phyloP scores from a whole-genome alignment of 2,113 vertebrate species.

The Eubucco bourcierii region DNA sequence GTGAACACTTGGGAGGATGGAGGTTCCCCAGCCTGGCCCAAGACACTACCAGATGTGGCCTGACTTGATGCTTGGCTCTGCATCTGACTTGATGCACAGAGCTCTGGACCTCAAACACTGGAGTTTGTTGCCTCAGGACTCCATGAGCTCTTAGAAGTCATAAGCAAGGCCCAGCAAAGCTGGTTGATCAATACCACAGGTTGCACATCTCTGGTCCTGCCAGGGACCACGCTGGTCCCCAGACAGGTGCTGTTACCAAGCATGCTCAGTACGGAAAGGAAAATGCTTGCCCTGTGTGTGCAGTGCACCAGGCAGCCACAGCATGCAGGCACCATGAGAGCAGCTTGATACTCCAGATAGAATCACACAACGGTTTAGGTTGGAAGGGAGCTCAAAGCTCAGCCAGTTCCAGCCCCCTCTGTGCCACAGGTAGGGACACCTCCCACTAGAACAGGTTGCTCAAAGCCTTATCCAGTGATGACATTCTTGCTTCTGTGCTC shows the following conservation, averaged over 20 bases:
- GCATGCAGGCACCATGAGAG: not conserved
- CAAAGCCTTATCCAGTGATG: too few species aligned
- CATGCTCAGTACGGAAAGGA: not conserved
- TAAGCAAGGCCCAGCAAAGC: not conserved
- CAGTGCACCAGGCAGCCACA: not conserved
- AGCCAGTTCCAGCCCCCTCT: too few species aligned
- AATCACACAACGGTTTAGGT: too few species aligned
- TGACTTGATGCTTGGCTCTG: not conserved
- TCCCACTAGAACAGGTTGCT: too few species aligned
- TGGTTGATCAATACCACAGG: too few species aligned
- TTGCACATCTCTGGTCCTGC: not conserved
- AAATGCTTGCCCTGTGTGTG: not conserved
- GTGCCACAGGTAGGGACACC: too few species aligned
- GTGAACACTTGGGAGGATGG: accelerated
- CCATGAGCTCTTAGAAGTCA: not conserved
- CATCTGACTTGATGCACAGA: too few species aligned
- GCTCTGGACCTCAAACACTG: not conserved
- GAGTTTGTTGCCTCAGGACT: not conserved
- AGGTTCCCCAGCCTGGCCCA: not conserved
- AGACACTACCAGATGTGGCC: not conserved
- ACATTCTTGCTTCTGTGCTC: too few species aligned
- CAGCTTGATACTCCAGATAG: not conserved
- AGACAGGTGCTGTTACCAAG: not conserved
- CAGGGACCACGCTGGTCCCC: not conserved
- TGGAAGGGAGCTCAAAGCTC: too few species aligned